Evolutionary conservation across 2,888 invertebrate genomes (phyloP).

Genomic region (Archaeoteleia sp.): DNA sequence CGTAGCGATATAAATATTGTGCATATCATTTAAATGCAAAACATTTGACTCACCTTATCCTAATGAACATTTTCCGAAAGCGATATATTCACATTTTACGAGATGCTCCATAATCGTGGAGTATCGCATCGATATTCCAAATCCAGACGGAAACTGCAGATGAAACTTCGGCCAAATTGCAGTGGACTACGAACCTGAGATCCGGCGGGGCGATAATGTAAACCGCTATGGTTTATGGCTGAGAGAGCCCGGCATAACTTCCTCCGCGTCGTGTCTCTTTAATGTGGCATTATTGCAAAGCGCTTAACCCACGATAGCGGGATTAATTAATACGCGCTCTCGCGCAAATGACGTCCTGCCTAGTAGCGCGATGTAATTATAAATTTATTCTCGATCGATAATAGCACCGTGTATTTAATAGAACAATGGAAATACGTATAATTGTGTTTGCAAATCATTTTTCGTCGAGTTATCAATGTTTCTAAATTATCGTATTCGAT

Average conservation of each 20-base stretch:
- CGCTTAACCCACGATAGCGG: constrained; percentile 56
- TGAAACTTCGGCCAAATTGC: constrained; percentile 63
- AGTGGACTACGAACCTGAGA: constrained; percentile 68
- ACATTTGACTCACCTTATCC: constrained; percentile 2
- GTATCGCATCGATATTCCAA: constrained; percentile 36
- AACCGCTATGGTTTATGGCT: constrained; percentile 71
- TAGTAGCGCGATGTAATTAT: constrained; percentile 49
- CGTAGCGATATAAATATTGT: no score
- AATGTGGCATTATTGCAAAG: constrained; percentile 55
- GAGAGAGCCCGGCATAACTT: constrained; percentile 59
- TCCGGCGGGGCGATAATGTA: constrained; percentile 69
- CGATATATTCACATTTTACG: constrained; percentile 6
- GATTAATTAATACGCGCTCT: constrained; percentile 61
- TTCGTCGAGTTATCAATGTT: constrained; percentile 15
- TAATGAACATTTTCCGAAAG: constrained; percentile 10
- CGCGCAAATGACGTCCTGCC: constrained; percentile 56
- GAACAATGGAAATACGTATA: constrained; percentile 26
- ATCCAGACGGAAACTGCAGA: constrained; percentile 41
- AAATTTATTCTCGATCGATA: constrained; percentile 46
- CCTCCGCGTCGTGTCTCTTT: constrained; percentile 56
- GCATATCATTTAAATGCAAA: no score
- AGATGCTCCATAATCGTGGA: constrained; percentile 17
- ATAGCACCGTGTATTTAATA: constrained; percentile 25
- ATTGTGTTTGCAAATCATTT: constrained; percentile 20
- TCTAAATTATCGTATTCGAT: constrained; percentile 12